phyloP scores from a whole-genome alignment of 2,888 invertebrate genomes.

The Sinopyrophorus schimmeli region DNA sequence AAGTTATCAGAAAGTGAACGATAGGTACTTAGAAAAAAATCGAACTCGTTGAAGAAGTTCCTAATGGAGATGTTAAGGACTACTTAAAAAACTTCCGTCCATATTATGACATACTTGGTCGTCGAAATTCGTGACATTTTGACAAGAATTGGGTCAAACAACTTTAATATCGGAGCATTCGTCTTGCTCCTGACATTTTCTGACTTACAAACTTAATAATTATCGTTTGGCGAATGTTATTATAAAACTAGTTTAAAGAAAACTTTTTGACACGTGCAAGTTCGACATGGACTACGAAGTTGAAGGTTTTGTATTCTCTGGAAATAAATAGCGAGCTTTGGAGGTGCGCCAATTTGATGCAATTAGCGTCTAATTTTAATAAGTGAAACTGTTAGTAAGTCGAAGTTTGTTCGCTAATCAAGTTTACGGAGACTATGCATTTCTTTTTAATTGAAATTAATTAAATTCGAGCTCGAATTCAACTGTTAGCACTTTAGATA shows the following conservation, averaged over 20 bases:
- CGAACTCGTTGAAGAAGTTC: too few species aligned
- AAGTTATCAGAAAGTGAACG: too few species aligned
- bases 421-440: constrained; percentile 4
- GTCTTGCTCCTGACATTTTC: not conserved
- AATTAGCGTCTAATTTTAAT: constrained; percentile 16
- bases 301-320: too few species aligned
- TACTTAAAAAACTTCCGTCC: too few species aligned
- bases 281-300: too few species aligned
- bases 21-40: too few species aligned
- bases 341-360: constrained; percentile 4
- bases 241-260: not conserved
- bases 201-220: not conserved
- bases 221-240: not conserved
- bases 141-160: not conserved
- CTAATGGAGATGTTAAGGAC: too few species aligned
- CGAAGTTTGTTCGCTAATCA: constrained; percentile 5
- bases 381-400: constrained; percentile 11
- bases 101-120: not conserved
- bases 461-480: not conserved
- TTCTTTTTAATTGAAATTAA: constrained; percentile 13
- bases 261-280: not conserved
- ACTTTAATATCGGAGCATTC: not conserved
- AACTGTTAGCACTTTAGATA: constrained; percentile 15
- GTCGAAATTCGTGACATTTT: not conserved
- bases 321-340: constrained; percentile 2